Base-by-base conservation (phyloP, 30 jellyfish, hydroid and myxozoan species). In the Rhopilema esculentum region DNA sequence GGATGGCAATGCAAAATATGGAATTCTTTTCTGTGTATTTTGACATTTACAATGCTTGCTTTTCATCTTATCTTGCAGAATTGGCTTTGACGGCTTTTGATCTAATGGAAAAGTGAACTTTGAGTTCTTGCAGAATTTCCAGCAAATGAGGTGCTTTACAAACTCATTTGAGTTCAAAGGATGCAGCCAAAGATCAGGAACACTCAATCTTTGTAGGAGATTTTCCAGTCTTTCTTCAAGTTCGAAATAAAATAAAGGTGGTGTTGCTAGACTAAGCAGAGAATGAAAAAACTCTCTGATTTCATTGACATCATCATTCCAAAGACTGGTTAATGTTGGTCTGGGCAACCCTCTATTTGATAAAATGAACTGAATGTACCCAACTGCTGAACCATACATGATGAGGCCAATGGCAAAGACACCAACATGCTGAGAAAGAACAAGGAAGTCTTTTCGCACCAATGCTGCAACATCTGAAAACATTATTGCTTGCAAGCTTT, bases 181-280 rank as follows among this genome's bases (percentile, higher is more conserved):
- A 77, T 72, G 97, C 73, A 95, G 91, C 99, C 99, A 95, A 33
- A 95, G 66, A 66, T 91, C 95, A 4, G 99, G 97, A 75, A 92
- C 85, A 16, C 97, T 49, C 75, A 95, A 65, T 0, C 93, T 49
- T 32, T 86, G 95, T 31, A 95, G 72, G 9, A 95, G 84, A 27
- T 77, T 90, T 61, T 95, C 99, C 75, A 95, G 62, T 25, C 97
- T 82, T 24, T 87, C 97, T 70, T 95, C 99, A 70, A 95, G 71
- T 25, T 83, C 74, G 75, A 49, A 86, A 67, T 84, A 90, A 29
- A 75, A 72, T 48, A 95, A 66, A 16, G 92, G 82, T 31, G 97
- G 96, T 22, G 99, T 66, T 28, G 92, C 87, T 66, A 84, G 86
- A 16, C 73, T 49, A 8, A 90, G 61, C 20, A 90, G 84, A 18